These are phyloP conservation scores for Campaea margaritaria DNA, from an alignment of 2,888 invertebrate genomes.

Conservation along the genomic window DNA sequence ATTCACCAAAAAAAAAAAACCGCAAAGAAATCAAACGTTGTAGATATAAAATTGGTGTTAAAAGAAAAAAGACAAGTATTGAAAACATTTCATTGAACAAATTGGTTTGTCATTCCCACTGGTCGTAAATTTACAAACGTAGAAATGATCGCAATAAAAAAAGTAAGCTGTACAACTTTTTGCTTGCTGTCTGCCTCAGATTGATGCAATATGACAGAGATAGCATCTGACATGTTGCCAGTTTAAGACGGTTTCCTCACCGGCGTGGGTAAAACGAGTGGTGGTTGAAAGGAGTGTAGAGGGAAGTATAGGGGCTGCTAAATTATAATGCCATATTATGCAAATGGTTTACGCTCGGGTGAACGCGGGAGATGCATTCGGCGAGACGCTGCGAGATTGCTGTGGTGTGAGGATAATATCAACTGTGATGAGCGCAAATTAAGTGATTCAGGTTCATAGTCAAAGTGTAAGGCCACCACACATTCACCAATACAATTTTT, in stretches of 20 bases:
- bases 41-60: conserved; percentile 21
- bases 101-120: conserved; percentile 58
- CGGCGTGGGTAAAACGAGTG: conserved; percentile 27
- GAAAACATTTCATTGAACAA: conserved; percentile 58
- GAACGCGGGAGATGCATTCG: conserved; percentile 7
- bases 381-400: conserved; percentile 2
- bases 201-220: conserved; percentile 28
- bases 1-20: neutral
- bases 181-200: too few relatives aligned
- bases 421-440: neutral
- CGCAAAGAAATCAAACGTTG: neutral
- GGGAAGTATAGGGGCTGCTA: conserved; percentile 60
- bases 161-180: too few relatives aligned
- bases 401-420: neutral
- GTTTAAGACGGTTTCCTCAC: too few relatives aligned
- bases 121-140: conserved; percentile 63
- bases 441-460: too few relatives aligned
- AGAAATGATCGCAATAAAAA: conserved; percentile 24
- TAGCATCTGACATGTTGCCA: conserved; percentile 5
- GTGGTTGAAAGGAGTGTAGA: conserved; percentile 57
- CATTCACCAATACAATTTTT: too few relatives aligned
- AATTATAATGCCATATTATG: conserved; percentile 74
- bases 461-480: too few relatives aligned
- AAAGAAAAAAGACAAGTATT: conserved; percentile 49
- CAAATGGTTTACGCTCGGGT: conserved; percentile 62